Evolutionary conservation across 2,797 vertebrate species (phyloP).

Genomic region (Oceanodroma leucorhoa): DNA sequence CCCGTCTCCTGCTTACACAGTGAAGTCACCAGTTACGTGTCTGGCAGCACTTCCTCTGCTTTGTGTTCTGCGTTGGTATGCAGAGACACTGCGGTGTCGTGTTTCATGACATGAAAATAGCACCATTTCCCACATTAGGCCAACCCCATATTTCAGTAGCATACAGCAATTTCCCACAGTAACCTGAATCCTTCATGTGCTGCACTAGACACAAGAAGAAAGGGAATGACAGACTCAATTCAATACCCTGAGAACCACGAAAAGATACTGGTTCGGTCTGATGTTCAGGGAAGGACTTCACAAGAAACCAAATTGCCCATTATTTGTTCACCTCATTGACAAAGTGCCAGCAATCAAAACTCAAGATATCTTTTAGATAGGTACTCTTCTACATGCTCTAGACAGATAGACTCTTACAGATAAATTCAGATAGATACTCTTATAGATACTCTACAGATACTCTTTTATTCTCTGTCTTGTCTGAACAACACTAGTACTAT

Average conservation of each 20-base stretch:
- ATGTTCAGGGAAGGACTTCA: not conserved
- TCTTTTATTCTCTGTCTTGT: not conserved
- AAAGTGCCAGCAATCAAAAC: not conserved
- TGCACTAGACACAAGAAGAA: not conserved
- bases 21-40: slow-evolving; percentile 42
- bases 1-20: not conserved
- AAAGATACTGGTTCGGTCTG: not conserved
- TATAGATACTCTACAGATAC: not conserved
- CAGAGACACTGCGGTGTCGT: not conserved
- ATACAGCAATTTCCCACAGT: slow-evolving; percentile 12
- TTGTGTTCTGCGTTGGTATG: not conserved
- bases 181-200: not conserved
- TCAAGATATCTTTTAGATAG: not conserved
- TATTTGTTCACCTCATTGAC: not conserved
- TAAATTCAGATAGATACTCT: not conserved
- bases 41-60: slow-evolving; percentile 27
- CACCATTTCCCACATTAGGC: not conserved
- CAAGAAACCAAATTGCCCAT: not conserved
- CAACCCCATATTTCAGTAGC: not conserved
- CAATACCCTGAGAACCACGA: not conserved
- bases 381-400: not conserved
- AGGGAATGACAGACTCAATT: not conserved
- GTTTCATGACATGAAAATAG: not conserved
- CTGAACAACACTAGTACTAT: not conserved
- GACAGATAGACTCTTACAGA: not conserved